Base-by-base conservation (phyloP, 2,113 vertebrate species). In the Catagonus wagneri region DNA sequence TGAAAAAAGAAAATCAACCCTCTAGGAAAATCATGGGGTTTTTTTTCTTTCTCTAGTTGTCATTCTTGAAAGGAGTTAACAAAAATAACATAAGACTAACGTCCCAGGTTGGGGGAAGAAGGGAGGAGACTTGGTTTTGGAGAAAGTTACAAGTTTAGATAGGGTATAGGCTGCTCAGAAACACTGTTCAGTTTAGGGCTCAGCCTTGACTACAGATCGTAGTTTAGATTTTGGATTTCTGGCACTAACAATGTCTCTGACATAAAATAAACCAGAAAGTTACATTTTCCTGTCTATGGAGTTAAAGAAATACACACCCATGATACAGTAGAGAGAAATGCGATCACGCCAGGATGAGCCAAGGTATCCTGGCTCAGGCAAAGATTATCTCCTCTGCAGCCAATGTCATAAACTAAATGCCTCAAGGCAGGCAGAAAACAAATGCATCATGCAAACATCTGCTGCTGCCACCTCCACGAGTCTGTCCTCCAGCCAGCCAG, bases 151-250 rank as follows among this genome's bases (percentile, higher is more conserved):
- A 58, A 80, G 36, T 76, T 85, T 61, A 52, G 36, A 75, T n/a
- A 63, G 25, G 25, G 56, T 17, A 79, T 17, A 79, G 65, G 27
- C 65, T 63, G 36, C 52, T 84, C 63, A 17, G 89, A 88, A 94
- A 90, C 25, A 65, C n/a, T 52, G 61, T 39, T 74, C 39, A 94
- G 25, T 81, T 71, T 1, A 76, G 50, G 16, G 25, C 76, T 90
- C n/a, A 68, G 76, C 52, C 54, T 84, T 78, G 65, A 76, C 44
- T 93, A 56, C 61, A 68, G 75, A 56, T 14, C 61, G 79, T 12
- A 83, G 60, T 90, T 84, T 74, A 84, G 83, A 92, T 89, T 68
- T 94, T 50, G 81, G 92, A 75, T 75, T 89, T 90, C 61, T 79
- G 69, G 74, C 90, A 93, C 60, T 72, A 29, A 91, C 17, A 94